Evolutionary conservation across 2,888 invertebrate genomes (phyloP), one percentile per base, ranked within the genome.

Genomic region (Chesias legatella): DNA sequence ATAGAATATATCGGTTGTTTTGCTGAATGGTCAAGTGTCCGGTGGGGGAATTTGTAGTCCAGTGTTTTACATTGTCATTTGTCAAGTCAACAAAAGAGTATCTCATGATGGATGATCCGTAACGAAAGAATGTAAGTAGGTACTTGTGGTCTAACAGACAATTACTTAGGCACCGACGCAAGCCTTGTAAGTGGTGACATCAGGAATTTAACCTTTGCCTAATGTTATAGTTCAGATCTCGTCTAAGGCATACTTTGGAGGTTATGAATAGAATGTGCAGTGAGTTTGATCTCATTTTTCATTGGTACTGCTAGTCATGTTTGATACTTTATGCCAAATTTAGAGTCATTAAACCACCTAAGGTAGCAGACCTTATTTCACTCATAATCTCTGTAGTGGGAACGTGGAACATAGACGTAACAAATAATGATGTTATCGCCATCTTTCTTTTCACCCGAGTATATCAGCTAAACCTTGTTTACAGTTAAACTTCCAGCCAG

Each of bases 201-300:
- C 43, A 52, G 54, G 48, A 39, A 46, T 55, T 39, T 52, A 40
- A 55, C 54, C 54, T 55, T 55, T 43, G 27, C 27, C 43, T 26
- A 52, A 50, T 48, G 43, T 37, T 47, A 48, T 53, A 51, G 49
- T 54, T 54, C 48, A 49, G 34, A 45, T 46, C 48, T 45, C 46
- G 31, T 27, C 23, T 39, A 25, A 10, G 31, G 34, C 30, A 32
- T 36, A 33, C 36, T 44, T 45, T 40, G 40, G 40, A 45, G 40
- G 45, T 40, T 36, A 40, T 25, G 9, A 1, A 10, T 9, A 13
- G 26, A 33, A 33, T 29, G 29, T 21, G 7, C 11, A n/a, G 5
- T 27, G 34, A n/a, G 11, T 6, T 27, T 11, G n/a, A 11, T n/a
- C n/a, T n/a, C n/a, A n/a, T n/a, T n/a, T n/a, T n/a, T n/a, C n/a